Percentiles rank a stretch among this genome's conserved stretches.
Evolutionary conservation across 2,797 vertebrate species (phyloP).

Genomic region (Chiloscyllium punctatum): DNA sequence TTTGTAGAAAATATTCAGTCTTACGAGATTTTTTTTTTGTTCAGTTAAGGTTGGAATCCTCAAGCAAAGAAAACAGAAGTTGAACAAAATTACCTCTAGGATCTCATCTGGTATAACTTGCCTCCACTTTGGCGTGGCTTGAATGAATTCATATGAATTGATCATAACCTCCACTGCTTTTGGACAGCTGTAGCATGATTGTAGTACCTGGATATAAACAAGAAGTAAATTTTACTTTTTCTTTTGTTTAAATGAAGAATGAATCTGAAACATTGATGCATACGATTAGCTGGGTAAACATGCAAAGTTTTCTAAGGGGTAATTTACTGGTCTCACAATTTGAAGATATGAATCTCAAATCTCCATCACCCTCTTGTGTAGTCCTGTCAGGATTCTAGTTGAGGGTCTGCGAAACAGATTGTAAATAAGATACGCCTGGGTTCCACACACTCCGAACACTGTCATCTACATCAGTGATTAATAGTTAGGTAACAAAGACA

Average conservation of each 20-base stretch:
- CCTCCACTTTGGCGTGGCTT: constrained; percentile 76
- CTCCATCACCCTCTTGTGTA: not conserved
- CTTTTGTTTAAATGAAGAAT: not conserved
- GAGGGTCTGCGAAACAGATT: not conserved
- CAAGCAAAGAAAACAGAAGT: constrained; percentile 30
- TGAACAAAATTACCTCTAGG: constrained; percentile 64
- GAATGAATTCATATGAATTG: constrained; percentile 79
- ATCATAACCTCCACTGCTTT: constrained; percentile 75
- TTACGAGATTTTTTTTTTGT: not conserved
- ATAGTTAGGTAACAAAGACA: not conserved
- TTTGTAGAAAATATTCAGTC: not conserved
- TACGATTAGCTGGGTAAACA: not conserved
- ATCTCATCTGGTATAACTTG: constrained; percentile 73
- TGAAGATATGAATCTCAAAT: not conserved
- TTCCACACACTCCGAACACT: not conserved
- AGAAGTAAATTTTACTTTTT: not conserved
- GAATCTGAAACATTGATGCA: not conserved
- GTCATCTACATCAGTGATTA: not conserved
- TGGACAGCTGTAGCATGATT: constrained; percentile 73
- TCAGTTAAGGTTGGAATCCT: constrained; percentile 1
- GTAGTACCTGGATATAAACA: constrained; percentile 66
- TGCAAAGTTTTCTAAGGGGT: not conserved
- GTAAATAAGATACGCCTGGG: not conserved
- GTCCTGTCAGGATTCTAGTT: not conserved
- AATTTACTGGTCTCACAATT: not conserved